A percentile compares a stretch with the other conserved stretches of the same genome.
Conservation (phyloP, 2,888 invertebrate genomes). For the Alloplasta piceator region DNA sequence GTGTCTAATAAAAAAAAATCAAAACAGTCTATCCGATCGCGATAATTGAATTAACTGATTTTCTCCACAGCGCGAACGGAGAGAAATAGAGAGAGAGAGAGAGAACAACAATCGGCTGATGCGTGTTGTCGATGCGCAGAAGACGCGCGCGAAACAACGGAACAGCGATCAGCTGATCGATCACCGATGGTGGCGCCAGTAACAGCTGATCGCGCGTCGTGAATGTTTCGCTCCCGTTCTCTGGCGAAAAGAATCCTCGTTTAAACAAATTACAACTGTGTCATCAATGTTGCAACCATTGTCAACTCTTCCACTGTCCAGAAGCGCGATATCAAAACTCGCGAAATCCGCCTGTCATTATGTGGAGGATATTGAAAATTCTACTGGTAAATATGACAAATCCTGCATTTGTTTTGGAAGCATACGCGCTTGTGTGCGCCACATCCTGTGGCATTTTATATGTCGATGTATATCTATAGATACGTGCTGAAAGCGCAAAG, state of each 20-base stretch:
- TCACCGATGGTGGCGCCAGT: neutral
- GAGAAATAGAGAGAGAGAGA: neutral
- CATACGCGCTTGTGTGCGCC: neutral
- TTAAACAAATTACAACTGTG: slow-evolving; percentile 5
- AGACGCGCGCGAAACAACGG: slow-evolving; percentile 14
- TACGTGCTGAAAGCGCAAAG: too few relatives aligned
- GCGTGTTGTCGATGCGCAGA: slow-evolving; percentile 42
- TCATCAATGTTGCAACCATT: slow-evolving; percentile 63
- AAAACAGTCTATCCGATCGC: slow-evolving; percentile 2
- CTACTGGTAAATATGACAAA: slow-evolving; percentile 45
- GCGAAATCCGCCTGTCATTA: slow-evolving; percentile 54
- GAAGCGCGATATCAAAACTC: slow-evolving; percentile 51
- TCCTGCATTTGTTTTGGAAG: too few relatives aligned
- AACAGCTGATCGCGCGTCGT: slow-evolving; percentile 35
- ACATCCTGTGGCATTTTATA: too few relatives aligned
- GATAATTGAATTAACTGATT: slow-evolving; percentile 16
- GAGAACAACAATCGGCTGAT: slow-evolving; percentile 34
- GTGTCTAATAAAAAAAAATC: neutral
- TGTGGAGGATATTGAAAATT: slow-evolving; percentile 59
- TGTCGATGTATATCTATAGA: too few relatives aligned
- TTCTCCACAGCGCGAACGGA: slow-evolving; percentile 5
- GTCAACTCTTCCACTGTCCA: slow-evolving; percentile 55
- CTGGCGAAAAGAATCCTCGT: neutral
- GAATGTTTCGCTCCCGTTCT: neutral
- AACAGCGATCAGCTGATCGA: slow-evolving; percentile 52